phyloP scores from a whole-genome alignment of 2,888 invertebrate genomes.

The Drosophila formosana region DNA sequence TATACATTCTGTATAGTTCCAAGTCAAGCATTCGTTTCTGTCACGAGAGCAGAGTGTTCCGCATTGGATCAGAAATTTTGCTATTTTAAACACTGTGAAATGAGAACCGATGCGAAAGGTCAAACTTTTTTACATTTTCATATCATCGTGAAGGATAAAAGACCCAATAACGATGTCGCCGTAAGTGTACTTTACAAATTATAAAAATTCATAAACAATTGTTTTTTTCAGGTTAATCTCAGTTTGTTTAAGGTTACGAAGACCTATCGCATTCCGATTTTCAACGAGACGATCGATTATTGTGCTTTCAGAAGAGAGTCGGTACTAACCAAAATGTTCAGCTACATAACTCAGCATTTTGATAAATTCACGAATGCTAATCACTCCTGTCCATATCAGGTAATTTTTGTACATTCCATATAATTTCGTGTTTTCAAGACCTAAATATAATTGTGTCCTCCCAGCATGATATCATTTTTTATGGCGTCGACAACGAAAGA shows the following conservation, averaged over 20 bases:
- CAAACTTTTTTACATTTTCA: slow-evolving; percentile 26
- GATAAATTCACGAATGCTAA: slow-evolving; percentile 23
- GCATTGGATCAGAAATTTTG: slow-evolving; percentile 30
- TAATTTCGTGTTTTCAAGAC: not conserved
- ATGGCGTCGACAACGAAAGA: slow-evolving; percentile 13
- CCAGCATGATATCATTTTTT: slow-evolving; percentile 23
- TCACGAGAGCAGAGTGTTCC: slow-evolving; percentile 33
- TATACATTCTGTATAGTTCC: not conserved
- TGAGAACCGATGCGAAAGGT: slow-evolving; percentile 11
- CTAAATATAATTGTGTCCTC: not conserved
- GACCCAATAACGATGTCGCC: slow-evolving; percentile 42
- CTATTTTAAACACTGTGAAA: slow-evolving; percentile 37
- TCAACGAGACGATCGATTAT: slow-evolving; percentile 38
- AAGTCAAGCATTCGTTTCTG: not conserved
- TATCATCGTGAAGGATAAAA: slow-evolving; percentile 19
- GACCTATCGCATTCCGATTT: slow-evolving; percentile 7
- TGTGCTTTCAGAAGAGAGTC: slow-evolving; percentile 22
- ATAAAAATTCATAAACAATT: not conserved
- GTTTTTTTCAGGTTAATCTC: slow-evolving; percentile 10
- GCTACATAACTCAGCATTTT: not conserved
- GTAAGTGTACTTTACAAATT: slow-evolving; percentile 34
- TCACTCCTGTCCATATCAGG: slow-evolving; percentile 37
- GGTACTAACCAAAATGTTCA: not conserved
- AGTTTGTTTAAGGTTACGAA: slow-evolving; percentile 13
- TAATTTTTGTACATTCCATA: not conserved